Base-by-base conservation (phyloP, 1,140 invertebrate genomes). In the Cyrtorhinus lividipennis region DNA sequence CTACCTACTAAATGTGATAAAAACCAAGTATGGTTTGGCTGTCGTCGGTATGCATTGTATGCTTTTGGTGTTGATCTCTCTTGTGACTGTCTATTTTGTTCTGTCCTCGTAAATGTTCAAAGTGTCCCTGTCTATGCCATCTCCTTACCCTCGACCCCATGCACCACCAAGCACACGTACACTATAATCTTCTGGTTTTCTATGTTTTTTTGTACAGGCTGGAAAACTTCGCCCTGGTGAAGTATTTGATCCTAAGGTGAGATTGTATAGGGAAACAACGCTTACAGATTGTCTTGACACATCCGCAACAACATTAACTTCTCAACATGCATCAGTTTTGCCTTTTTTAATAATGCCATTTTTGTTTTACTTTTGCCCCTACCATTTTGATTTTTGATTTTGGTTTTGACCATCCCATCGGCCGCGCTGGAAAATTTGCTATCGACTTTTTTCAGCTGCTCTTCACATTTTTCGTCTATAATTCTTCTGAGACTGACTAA, bases 211-310 rank as follows among this genome's bases (percentile, higher is more conserved):
- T 78, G 73, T 74, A 70, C 78, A 81, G 80, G 78, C 74, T 80
- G 82, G 78, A 78, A 83, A 80, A 78, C 83, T 86, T 77, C 84
- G 85, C 73, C 85, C 84, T 73, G 85, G 84, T 77, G 84, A 87
- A 77, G 80, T 87, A 74, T 79, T 83, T 72, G 84, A 86, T 75
- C 76, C 76, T 75, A 85, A 87, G 84, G 84, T 87, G 83, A 83
- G 81, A 63, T 59, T 63, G n/a, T 46, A 24, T 59, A 45, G 45
- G 38, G 26, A 44, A 63, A 30, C 27, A n/a, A 56, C 22, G 63
- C 63, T 64, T 60, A 53, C 60, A 46, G 26, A 59, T 64, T 64
- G 63, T 59, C 18, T 58, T 64, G 57, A 24, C 48, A 53, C 24
- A 53, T 26, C 24, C 48, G 23, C 23, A 25, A 27, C 24, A 53